phyloP scores from a whole-genome alignment of 2,888 invertebrate species.

The Ormyrus pomaceus region DNA sequence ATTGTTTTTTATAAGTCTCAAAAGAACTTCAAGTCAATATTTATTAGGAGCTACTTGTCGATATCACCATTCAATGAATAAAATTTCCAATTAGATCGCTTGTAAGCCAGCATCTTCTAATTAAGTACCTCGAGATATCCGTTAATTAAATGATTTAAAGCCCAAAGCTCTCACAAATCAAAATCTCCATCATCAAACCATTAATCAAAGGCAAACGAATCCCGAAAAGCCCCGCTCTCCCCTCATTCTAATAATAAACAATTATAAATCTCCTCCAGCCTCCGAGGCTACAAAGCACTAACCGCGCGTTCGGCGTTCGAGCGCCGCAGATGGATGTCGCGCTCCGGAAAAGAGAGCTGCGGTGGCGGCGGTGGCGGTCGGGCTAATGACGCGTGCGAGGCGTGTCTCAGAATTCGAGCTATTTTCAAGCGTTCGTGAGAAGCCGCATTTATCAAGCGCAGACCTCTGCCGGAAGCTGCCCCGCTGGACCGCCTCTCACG shows the following conservation, averaged over 20 bases:
- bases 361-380: conserved; percentile 22
- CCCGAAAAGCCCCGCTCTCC: neutral
- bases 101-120: too few relatives aligned
- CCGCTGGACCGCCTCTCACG: neutral
- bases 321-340: conserved; percentile 22
- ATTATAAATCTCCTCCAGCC: conserved; percentile 22
- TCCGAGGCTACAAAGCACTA: neutral
- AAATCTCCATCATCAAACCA: neutral
- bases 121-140: too few relatives aligned
- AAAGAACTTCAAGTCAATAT: too few relatives aligned
- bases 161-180: too few relatives aligned
- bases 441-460: conserved; percentile 65
- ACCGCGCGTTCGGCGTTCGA: conserved; percentile 32
- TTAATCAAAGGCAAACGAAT: neutral
- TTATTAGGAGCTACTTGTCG: too few relatives aligned
- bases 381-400: conserved; percentile 63
- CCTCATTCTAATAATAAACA: conserved; percentile 26
- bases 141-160: too few relatives aligned
- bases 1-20: too few relatives aligned
- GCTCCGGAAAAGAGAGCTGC: conserved; percentile 19
- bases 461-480: conserved; percentile 26
- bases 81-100: too few relatives aligned
- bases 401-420: conserved; percentile 68
- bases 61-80: too few relatives aligned
- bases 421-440: conserved; percentile 66